Evolutionary conservation across 2,888 invertebrate species (phyloP), one percentile per base, ranked within the genome.

Genomic region (Sinodicranocentrus sp.): DNA sequence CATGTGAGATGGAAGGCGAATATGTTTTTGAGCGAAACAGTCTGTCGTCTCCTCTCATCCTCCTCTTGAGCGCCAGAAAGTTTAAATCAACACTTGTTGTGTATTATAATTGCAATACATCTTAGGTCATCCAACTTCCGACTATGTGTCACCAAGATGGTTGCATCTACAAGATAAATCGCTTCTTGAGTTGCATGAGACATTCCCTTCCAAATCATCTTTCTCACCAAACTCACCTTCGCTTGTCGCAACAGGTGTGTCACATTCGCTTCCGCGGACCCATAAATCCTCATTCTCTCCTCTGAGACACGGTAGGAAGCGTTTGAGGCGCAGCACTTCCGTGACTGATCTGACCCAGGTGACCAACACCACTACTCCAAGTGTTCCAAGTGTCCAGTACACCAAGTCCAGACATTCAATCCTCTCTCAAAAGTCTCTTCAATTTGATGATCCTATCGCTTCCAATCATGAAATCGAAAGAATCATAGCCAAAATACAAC

Each of bases 401-500:
- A 77, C 80, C 82, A 85, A 85, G 84, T 70, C 85, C 84, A 82
- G 85, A 82, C 83, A 83, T 72, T 57, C 86, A 82, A 68, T 82
- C 78, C 84, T 87, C 83, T 87, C 87, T 85, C 87, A 88, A 87
- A 87, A 88, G 82, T 88, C 87, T 87, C 88, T 88, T 85, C 87
- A 87, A 48, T 87, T 88, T 86, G 88, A 88, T 85, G 87, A 88
- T 85, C 86, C 87, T 85, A 84, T 86, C 82, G 85, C 88, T 86
- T 87, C 88, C 80, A 88, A 86, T 86, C 86, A 88, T 89, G 97
- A 97, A 92, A 97, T 97, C 90, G 97, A 97, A 91, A 93, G 96
- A 90, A 96, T 97, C 91, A 97, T 97, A 95, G 97, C 97, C 89
- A 97, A 97, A 92, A 96, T 97, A 90, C 97, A 97, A 91, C 97